phyloP scores from a whole-genome alignment of 1,140 invertebrate species.

The Drosophila sp. region DNA sequence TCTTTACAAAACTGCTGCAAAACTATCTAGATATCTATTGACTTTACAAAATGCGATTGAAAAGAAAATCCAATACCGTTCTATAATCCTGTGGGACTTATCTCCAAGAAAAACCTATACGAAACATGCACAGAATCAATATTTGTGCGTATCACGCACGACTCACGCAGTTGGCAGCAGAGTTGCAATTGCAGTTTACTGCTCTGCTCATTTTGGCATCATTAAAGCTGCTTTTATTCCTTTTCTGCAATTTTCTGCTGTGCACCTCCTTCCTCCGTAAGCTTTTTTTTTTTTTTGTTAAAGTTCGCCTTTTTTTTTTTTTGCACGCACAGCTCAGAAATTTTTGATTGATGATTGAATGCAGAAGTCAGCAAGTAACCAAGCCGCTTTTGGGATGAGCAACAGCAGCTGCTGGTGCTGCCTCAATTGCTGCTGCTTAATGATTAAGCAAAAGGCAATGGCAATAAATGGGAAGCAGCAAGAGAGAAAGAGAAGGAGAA shows the following conservation, averaged over 20 bases:
- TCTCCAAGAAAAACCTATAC: too few species aligned
- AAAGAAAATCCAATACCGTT: too few species aligned
- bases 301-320: constrained; percentile 17
- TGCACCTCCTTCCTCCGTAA: not conserved
- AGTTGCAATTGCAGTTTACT: constrained; percentile 42
- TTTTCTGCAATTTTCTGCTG: constrained; percentile 26
- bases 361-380: constrained; percentile 40
- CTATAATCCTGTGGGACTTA: too few species aligned
- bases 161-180: constrained; percentile 37
- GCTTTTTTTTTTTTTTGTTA: constrained; percentile 35
- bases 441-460: constrained; percentile 60
- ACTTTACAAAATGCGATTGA: too few species aligned
- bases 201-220: constrained; percentile 62
- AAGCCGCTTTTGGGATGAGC: constrained; percentile 61
- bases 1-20: too few species aligned
- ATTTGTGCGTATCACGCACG: constrained; percentile 29
- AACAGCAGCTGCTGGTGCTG: constrained; percentile 52
- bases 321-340: constrained; percentile 71
- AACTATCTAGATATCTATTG: too few species aligned
- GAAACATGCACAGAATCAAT: too few species aligned
- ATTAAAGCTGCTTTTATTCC: constrained; percentile 52
- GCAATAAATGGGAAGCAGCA: constrained; percentile 37
- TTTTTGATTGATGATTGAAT: constrained; percentile 80
- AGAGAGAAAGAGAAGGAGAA: not conserved
- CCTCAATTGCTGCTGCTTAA: constrained; percentile 49